Conservation (phyloP, 2,797 vertebrate species). For the Xenopus petersii region DNA sequence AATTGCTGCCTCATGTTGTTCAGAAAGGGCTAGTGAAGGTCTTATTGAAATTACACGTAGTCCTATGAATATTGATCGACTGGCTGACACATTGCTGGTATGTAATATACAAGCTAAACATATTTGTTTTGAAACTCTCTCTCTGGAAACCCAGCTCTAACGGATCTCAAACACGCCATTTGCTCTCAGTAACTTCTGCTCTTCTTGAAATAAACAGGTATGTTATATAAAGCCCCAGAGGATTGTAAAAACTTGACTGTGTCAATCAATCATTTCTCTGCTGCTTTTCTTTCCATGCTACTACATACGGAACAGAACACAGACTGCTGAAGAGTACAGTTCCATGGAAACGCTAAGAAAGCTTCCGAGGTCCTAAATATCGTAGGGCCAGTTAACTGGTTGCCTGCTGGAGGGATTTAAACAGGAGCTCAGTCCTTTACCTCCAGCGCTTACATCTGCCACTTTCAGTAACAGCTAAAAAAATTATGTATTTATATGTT, state of each 20-base stretch:
- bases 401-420: not conserved
- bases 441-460: too few species aligned
- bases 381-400: not conserved
- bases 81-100: slow-evolving; percentile 29
- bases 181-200: slow-evolving; percentile 44
- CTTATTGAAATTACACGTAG: slow-evolving; percentile 10
- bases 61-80: slow-evolving; percentile 41
- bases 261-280: slow-evolving; percentile 51
- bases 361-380: not conserved
- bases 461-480: too few species aligned
- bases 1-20: not conserved
- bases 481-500: too few species aligned
- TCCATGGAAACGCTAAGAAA: not conserved
- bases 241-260: slow-evolving; percentile 51
- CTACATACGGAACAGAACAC: slow-evolving; percentile 48
- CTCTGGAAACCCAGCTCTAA: slow-evolving; percentile 47
- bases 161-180: slow-evolving; percentile 48
- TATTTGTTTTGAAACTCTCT: slow-evolving; percentile 52
- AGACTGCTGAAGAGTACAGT: not conserved
- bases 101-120: slow-evolving; percentile 12
- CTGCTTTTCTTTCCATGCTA: slow-evolving; percentile 24
- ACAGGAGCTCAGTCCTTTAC: too few species aligned
- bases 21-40: slow-evolving; percentile 21
- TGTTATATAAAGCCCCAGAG: slow-evolving; percentile 38
- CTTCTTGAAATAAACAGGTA: slow-evolving; percentile 57